Evolutionary conservation across 2,888 invertebrate genomes (phyloP), one percentile per base, ranked within the genome.

Genomic region (Hirtodrosophila alboralis): DNA sequence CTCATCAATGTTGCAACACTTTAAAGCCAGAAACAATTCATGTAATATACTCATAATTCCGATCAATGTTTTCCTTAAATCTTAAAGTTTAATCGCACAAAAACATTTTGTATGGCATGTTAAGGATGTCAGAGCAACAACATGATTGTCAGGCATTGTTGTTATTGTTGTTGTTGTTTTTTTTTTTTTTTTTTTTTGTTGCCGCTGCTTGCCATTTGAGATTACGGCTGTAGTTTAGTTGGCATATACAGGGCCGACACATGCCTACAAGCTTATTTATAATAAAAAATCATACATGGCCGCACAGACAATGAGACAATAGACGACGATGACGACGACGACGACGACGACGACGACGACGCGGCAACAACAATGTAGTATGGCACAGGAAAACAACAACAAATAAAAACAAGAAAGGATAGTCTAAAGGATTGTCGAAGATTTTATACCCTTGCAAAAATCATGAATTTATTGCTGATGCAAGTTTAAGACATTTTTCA

Each of bases 221-320:
- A 80, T 84, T 85, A 85, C 80, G 59, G 58, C 53, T 58, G 56
- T 83, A 85, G 84, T 85, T 78, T 83, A 79, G 86, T 53, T 85
- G 78, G 68, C 86, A 75, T 62, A 56, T 59, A 49, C 73, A 40
- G 48, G n/a, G 54, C 52, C 51, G 72, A 68, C 68, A 85, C 76
- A 83, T 71, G 75, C 85, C 76, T 83, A 75, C 79, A 67, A 72
- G 85, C 85, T 72, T 80, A 73, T 84, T 84, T 80, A 84, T 80
- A 79, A 84, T 80, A 85, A 63, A 79, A 79, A 85, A 72, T 85
- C 86, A 85, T 84, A 85, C 84, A 85, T 76, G 80, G 74, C 66
- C 74, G 62, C 84, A 69, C 77, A 80, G 74, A 80, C 86, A 79
- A 79, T 79, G 86, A 85, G 79, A 79, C 79, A 79, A 85, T 85